A percentile compares a stretch with the other conserved stretches of the same genome.
Evolutionary conservation across 2,113 vertebrate genomes (phyloP).

Genomic region (Lamprologus sp.): DNA sequence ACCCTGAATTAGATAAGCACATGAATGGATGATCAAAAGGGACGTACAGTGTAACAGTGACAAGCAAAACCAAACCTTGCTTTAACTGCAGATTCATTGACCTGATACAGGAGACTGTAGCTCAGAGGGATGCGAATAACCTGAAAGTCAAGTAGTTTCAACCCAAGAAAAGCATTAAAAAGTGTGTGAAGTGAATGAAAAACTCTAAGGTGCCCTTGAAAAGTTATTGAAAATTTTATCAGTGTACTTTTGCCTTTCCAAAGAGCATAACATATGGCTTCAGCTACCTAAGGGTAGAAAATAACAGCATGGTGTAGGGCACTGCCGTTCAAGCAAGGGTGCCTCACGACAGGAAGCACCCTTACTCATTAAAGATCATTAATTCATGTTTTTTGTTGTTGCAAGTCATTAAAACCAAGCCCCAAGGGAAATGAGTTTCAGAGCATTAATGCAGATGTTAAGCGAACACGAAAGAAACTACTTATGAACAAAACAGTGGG

Average conservation of each 20-base stretch:
- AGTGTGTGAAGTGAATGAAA: neutral
- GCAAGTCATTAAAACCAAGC: constrained; percentile 33
- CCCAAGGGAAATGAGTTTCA: constrained; percentile 16
- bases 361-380: constrained; percentile 33
- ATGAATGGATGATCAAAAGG: neutral
- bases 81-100: neutral
- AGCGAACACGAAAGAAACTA: constrained; percentile 22
- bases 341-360: constrained; percentile 15
- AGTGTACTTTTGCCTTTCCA: neutral
- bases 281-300: neutral
- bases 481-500: neutral
- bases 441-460: constrained; percentile 24
- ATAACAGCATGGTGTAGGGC: neutral
- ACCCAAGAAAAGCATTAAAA: neutral
- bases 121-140: neutral
- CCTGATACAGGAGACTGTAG: neutral
- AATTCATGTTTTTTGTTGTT: constrained; percentile 37
- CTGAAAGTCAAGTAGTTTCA: neutral
- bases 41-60: neutral
- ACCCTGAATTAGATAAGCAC: neutral
- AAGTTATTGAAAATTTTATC: neutral
- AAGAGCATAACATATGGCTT: neutral
- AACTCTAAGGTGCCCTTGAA: neutral
- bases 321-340: neutral
- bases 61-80: neutral